These are phyloP conservation scores for Dendropsophus ebraccatus DNA, from an alignment of 2,113 vertebrate genomes.

Conservation along the genomic window DNA sequence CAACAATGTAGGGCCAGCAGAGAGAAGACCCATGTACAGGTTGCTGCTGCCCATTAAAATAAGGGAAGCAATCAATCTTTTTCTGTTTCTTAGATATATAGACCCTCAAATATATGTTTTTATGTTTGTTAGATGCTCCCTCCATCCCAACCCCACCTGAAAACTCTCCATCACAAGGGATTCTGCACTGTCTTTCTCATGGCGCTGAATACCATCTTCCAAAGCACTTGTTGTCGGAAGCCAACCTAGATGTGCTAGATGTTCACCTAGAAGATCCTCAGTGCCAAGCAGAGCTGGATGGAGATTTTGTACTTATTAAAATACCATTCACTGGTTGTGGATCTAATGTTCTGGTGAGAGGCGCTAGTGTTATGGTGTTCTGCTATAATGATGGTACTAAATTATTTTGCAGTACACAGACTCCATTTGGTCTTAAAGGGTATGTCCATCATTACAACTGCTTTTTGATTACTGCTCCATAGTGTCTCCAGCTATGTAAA, in stretches of 20 bases:
- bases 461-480: too few relatives aligned
- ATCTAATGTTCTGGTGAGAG: constrained; percentile 13
- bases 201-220: constrained; percentile 20
- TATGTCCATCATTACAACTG: background rate
- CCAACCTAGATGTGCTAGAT: constrained; percentile 4
- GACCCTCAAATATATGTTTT: background rate
- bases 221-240: background rate
- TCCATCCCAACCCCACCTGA: background rate
- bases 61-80: too few relatives aligned
- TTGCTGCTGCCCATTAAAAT: too few relatives aligned
- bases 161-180: background rate
- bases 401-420: background rate
- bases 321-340: constrained; percentile 47
- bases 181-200: constrained; percentile 4
- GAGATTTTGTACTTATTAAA: constrained; percentile 1
- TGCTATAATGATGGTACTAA: too few relatives aligned
- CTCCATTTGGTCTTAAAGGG: background rate
- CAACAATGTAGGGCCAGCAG: too few relatives aligned
- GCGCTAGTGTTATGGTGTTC: background rate
- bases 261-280: constrained; percentile 30
- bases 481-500: too few relatives aligned
- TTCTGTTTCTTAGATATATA: background rate
- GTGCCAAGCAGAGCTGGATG: constrained; percentile 13
- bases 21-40: too few relatives aligned
- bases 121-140: constrained; percentile 22